Evolutionary conservation across 2,797 vertebrate species (phyloP), one percentile per base, ranked within the genome.

Genomic region (Centropyge bicolor): DNA sequence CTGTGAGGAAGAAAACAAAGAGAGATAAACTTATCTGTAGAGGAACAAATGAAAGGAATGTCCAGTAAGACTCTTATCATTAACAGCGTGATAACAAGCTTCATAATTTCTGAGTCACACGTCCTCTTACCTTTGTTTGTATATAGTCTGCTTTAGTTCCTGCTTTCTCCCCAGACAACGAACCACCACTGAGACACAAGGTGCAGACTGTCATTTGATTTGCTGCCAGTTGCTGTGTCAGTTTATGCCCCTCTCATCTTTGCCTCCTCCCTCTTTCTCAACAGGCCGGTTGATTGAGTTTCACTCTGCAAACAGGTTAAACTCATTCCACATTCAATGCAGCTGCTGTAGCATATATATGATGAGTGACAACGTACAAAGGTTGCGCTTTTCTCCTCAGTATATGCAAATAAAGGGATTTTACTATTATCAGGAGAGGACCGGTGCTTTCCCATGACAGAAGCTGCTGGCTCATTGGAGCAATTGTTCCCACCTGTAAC

Each of bases 301-400:
- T 51, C 45, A 61, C 14, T 5, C 0, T 2, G n/a, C 16, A 74
- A 82, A 74, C 72, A 56, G 52, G 81, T 74, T 54, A 1, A 41
- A 51, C 63, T 6, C 2, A 3, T 2, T n/a, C 2, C 16, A 5
- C 6, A 5, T 16, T 19, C 2, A 9, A 4, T 27, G 38, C 2
- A 6, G 41, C 43, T 35, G n/a, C 1, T 14, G 3, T 5, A 1
- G 2, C 3, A 0, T 35, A 6, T 12, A 57, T 14, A 24, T 24
- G 1, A 3, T 7, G 3, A 4, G 14, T 13, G 31, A 27, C n/a
- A 9, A 52, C 35, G 19, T 11, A 5, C 4, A 24, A 16, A 45
- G 8, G 14, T 48, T 48, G 4, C 5, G 40, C 1, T 31, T 52
- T 52, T 55, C n/a, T 0, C 13, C 5, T 38, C 1, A n/a, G 4